Evolutionary conservation across 2,888 invertebrate genomes (phyloP), one percentile per base, ranked within the genome.

Genomic region (Stratiomys singularior): DNA sequence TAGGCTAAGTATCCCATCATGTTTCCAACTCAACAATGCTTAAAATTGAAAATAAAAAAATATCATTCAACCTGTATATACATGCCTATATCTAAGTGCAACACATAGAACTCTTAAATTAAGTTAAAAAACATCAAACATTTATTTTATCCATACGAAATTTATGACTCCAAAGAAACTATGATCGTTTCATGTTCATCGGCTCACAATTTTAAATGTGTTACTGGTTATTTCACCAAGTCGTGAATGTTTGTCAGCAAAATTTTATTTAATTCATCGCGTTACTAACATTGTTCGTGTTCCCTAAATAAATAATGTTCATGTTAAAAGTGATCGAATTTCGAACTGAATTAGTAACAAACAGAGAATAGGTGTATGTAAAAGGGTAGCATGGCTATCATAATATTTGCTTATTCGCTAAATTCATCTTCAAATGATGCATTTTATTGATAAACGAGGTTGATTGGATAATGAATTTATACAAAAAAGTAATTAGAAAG

Each of bases 141-240:
- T 23, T 23, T 60, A 23, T 60, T 60, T 60, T 25, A 60, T 5
- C 58, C 5, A 21, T n/a, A 9, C 4, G 18, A 60, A 21, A 60
- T 25, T 60, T 23, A 60, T 25, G 58, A 64, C 30, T 30, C 64
- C 28, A 64, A 64, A 64, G 64, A 64, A 64, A 27, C 30, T 27
- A 28, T 64, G 5, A 60, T 7, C 25, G 60, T 9, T 28, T 15
- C 23, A 30, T 64, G 30, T 27, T 64, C n/a, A 64, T 64, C 15
- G 27, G 27, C n/a, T 23, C 23, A 18, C 4, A 18, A 21, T 23
- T 60, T 60, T 13, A 5, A 1, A 60, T 60, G 21, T 13, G 4
- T 60, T 60, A 4, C 25, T 23, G 23, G 4, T 3, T 52, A 3
- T 23, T 60, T 60, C n/a, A n/a, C n/a, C n/a, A n/a, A n/a, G n/a